Conservation (phyloP, 2,888 invertebrate genomes). For the Eupithecia dodoneata region DNA sequence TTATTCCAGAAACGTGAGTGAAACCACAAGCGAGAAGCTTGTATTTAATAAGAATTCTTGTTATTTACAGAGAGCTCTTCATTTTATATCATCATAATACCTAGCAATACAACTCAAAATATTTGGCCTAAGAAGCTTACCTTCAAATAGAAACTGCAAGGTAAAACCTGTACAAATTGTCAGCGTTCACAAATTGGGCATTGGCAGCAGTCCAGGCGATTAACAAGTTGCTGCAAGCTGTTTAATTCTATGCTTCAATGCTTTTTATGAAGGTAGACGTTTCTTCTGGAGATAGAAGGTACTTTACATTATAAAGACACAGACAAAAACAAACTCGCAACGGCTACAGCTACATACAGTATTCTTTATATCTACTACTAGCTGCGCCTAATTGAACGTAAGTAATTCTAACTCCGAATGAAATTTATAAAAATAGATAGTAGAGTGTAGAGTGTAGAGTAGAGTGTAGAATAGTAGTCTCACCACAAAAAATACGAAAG, state of each 20-base stretch:
- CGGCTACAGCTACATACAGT: too few relatives aligned
- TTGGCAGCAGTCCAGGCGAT: conserved; percentile 74
- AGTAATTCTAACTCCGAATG: too few relatives aligned
- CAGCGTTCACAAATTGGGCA: conserved; percentile 73
- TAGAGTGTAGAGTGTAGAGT: too few relatives aligned
- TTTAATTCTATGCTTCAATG: conserved; percentile 77
- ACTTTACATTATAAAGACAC: not conserved
- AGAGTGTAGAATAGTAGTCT: too few relatives aligned
- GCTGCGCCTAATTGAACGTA: too few relatives aligned
- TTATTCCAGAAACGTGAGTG: too few relatives aligned
- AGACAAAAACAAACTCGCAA: too few relatives aligned
- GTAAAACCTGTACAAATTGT: conserved; percentile 44
- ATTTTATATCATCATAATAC: not conserved
- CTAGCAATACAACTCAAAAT: conserved; percentile 11
- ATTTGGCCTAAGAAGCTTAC: conserved; percentile 32
- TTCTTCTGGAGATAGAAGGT: not conserved
- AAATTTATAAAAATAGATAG: too few relatives aligned
- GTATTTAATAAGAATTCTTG: not conserved
- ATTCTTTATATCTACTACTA: too few relatives aligned
- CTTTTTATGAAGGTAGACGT: conserved; percentile 47
- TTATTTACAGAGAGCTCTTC: not conserved
- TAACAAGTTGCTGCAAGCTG: conserved; percentile 76
- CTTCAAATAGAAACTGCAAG: conserved; percentile 39
- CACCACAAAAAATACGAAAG: too few relatives aligned
- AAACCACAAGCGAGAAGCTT: too few relatives aligned